Evolutionary conservation across 2,888 invertebrate species (phyloP), one percentile per base, ranked within the genome.

Genomic region (Phasia obesa): DNA sequence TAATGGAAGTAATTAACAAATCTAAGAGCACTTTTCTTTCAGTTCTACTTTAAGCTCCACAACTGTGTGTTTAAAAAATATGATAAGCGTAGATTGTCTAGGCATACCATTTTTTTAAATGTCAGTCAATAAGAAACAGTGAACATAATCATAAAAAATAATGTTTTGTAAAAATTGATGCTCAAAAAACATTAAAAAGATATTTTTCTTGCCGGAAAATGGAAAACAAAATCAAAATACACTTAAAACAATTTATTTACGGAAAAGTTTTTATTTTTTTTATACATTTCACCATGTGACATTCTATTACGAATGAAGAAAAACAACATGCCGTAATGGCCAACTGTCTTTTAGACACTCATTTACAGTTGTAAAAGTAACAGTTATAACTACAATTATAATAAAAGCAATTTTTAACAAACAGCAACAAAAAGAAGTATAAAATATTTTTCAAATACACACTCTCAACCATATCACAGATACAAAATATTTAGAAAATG

Each of bases 41-140:
- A 5, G 2, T 35, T 35, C 35, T 35, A 35, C 11, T 11, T 35
- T 35, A 0, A n/a, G 13, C 15, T 42, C 13, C 35, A 13, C 35
- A 60, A 60, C 60, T 60, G 59, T 17, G 11, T n/a, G 19, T 9
- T 42, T 25, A 42, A 13, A 9, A 27, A 38, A 42, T 7, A 11
- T 17, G 17, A 42, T 2, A n/a, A n/a, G n/a, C n/a, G 35, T 23
- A 64, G 27, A n/a, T 35, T 0, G 9, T 38, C 5, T 44, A 60
- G 47, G 35, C 67, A 44, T 71, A 38, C 67, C 77, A 81, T 81
- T 51, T 47, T 51, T 80, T 69, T 35, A 77, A 77, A 62, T 69
- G 69, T 70, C 69, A 77, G n/a, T n/a, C 69, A 77, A 65, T 75
- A 75, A 74, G 55, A 55, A 38, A 71, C 53, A 65, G 65, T 69